Evolutionary conservation across 2,888 invertebrate genomes (phyloP).

Genomic region (Ornithoptera alexandrae): DNA sequence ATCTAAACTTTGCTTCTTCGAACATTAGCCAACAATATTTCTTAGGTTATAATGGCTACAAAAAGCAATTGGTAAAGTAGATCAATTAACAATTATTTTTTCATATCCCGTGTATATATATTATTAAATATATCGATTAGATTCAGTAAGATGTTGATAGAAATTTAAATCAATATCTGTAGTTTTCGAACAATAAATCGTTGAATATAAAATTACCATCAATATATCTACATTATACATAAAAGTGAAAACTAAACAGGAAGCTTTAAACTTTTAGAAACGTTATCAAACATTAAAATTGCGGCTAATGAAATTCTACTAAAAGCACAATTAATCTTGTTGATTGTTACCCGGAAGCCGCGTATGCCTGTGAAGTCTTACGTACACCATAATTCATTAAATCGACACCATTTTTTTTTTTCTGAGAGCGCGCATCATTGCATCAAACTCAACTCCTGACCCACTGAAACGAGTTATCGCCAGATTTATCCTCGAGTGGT

Average conservation of each 20-base stretch:
- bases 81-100: no score
- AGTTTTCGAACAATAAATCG: no score
- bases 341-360: conserved; percentile 13
- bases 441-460: conserved; percentile 16
- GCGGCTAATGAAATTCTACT: conserved; percentile 6
- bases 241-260: conserved; percentile 2
- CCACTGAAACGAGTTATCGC: conserved; percentile 18
- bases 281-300: neutral
- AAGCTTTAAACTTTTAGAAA: neutral
- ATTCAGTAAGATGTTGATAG: no score
- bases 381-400: conserved; percentile 18
- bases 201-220: neutral
- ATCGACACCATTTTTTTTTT: conserved; percentile 15
- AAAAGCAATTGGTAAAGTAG: neutral
- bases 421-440: conserved; percentile 11
- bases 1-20: neutral
- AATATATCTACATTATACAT: neutral
- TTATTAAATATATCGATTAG: no score
- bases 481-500: conserved; percentile 25
- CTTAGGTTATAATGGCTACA: neutral
- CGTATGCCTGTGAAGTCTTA: conserved; percentile 5
- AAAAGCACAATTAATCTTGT: conserved; percentile 11
- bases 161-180: no score
- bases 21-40: neutral
- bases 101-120: no score